Evolutionary conservation across 1,140 invertebrate genomes (phyloP), one percentile per base, ranked within the genome.

Genomic region (Macrobrachium rosenbergii): DNA sequence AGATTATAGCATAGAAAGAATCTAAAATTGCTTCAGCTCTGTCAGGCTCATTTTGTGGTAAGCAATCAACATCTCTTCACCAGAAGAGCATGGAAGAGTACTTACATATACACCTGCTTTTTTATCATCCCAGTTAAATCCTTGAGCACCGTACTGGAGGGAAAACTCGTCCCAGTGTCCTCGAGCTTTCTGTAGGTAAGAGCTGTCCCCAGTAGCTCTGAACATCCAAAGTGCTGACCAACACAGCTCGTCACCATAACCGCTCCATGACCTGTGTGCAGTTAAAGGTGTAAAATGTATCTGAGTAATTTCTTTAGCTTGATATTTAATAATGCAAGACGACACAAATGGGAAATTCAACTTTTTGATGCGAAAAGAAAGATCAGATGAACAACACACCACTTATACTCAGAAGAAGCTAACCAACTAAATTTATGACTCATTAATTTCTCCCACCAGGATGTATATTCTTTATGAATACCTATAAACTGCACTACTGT

Each of bases 41-140:
- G 28, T 37, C 28, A 2, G 28, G 28, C 3, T 37, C 28, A 37
- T 37, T 37, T 37, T 37, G 28, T 37, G 1, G 28, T 37, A 37
- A 37, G 28, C 28, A 37, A 37, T 37, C 28, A 37, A 37, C n/a
- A n/a, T 37, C 28, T 37, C 28, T 21, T 2, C 63, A 64, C 63
- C n/a, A 14, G 37, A 37, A 14, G 8, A 63, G 28, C 45, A 63
- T 8, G 14, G 8, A 62, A 23, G 1, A 43, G 28, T 17, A 87
- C 84, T 89, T 37, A 94, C 94, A 91, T 94, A 94, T 60, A 94
- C 92, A 7, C 94, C 94, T 43, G 93, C 93, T 28, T 92, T 91
- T 90, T 94, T 94, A 88, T 94, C 93, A 89, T 95, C 94, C 91
- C 94, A 95, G 64, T 92, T 93, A 88, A 94, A 94, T n/a, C 90